Percentiles rank a stretch among this genome's conserved stretches.
phyloP scores from a whole-genome alignment of 2,113 vertebrate species.

The Gambusia holbrooki region DNA sequence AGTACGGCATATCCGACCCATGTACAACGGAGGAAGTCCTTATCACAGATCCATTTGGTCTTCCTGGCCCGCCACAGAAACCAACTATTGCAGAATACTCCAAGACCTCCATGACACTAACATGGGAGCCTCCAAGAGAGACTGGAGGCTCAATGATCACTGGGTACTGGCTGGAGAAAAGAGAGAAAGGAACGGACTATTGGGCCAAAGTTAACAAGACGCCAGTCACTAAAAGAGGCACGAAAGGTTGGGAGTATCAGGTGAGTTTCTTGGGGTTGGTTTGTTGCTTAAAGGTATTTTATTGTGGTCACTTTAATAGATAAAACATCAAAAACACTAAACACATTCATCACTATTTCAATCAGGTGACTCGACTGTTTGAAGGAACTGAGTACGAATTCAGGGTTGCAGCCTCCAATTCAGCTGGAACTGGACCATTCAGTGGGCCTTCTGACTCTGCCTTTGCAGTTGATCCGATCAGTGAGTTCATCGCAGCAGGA shows the following conservation, averaged over 20 bases:
- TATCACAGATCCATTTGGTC: conserved; percentile 91
- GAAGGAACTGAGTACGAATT: conserved; percentile 96
- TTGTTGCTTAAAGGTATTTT: background rate
- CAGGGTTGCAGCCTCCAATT: conserved; percentile 92
- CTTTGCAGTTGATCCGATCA: conserved; percentile 89
- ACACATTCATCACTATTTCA: background rate
- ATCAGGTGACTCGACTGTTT: conserved; percentile 87
- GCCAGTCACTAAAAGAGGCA: conserved; percentile 88
- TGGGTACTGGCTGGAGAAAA: conserved; percentile 97
- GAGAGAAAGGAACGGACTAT: conserved; percentile 88
- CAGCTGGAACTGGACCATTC: conserved; percentile 92
- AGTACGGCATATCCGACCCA: conserved; percentile 92
- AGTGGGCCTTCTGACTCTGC: conserved; percentile 93
- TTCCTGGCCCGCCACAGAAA: conserved; percentile 94
- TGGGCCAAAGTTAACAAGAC: conserved; percentile 93
- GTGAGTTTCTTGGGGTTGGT: conserved; percentile 67
- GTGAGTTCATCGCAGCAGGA: conserved; percentile 81
- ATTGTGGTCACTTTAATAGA: background rate
- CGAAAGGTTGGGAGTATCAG: conserved; percentile 90
- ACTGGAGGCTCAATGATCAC: conserved; percentile 90
- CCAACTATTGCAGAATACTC: conserved; percentile 87
- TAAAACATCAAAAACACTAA: background rate
- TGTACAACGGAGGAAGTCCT: conserved; percentile 89
- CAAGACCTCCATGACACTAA: conserved; percentile 90
- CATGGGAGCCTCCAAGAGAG: conserved; percentile 92